Percentiles rank a stretch among this genome's conserved stretches.
phyloP scores from a whole-genome alignment of 2,888 invertebrate genomes.

The Nudaria mundana region DNA sequence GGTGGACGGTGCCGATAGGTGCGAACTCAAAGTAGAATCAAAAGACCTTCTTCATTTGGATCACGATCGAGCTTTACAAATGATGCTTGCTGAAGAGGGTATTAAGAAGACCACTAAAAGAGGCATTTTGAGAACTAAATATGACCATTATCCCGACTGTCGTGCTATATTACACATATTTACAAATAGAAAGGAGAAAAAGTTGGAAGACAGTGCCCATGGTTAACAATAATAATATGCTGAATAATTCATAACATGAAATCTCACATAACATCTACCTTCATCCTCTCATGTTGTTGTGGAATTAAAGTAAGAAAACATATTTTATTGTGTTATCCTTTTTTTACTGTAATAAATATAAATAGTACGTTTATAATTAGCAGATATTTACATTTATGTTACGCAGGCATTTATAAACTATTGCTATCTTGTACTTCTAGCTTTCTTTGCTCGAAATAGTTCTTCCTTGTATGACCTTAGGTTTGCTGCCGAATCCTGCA shows the following conservation, averaged over 20 bases:
- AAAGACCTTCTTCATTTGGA: constrained; percentile 49
- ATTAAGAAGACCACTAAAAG: constrained; percentile 51
- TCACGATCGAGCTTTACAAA: constrained; percentile 56
- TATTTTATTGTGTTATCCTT: no score
- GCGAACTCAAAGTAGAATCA: constrained; percentile 64
- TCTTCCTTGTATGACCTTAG: constrained; percentile 64
- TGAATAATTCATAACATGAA: no score
- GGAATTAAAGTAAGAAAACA: no score
- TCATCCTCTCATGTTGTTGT: no score
- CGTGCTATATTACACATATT: constrained; percentile 67
- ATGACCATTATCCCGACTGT: constrained; percentile 65
- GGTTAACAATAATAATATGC: no score
- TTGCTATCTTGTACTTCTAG: constrained; percentile 47
- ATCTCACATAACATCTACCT: no score
- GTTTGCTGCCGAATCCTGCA: constrained; percentile 70
- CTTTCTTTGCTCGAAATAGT: constrained; percentile 59
- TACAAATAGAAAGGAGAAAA: constrained; percentile 46
- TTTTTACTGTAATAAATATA: no score
- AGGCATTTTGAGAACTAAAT: constrained; percentile 58
- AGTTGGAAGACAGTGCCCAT: constrained; percentile 13
- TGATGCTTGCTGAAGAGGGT: constrained; percentile 55
- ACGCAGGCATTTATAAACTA: no score
- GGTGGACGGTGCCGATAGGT: constrained; percentile 71
- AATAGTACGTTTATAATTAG: no score
- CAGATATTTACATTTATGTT: no score